Evolutionary conservation across 2,888 invertebrate genomes (phyloP).

Genomic region (Blastobasis adustella): DNA sequence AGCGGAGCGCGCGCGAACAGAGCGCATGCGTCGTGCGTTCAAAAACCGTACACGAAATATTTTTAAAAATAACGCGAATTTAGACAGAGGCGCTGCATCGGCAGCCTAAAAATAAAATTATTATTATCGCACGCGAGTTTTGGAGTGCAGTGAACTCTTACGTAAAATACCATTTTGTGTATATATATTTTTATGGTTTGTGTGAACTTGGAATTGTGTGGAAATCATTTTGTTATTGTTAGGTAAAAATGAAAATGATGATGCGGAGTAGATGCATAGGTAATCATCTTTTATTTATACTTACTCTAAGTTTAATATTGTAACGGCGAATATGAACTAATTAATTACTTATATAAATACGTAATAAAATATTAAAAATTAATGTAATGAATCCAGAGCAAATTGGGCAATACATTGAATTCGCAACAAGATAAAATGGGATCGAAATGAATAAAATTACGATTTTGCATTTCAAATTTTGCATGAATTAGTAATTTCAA

Average conservation of each 20-base stretch:
- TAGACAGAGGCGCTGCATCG: slow-evolving; percentile 26
- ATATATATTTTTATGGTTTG: slow-evolving; percentile 13
- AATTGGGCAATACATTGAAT: too few relatives aligned
- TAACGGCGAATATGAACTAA: too few relatives aligned
- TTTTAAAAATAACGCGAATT: slow-evolving; percentile 18
- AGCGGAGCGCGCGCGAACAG: slow-evolving; percentile 40
- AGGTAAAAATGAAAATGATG: not conserved
- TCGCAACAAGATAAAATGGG: too few relatives aligned
- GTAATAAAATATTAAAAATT: too few relatives aligned
- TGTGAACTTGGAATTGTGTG: slow-evolving; percentile 1
- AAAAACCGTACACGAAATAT: slow-evolving; percentile 3
- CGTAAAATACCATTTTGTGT: not conserved
- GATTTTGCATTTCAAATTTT: too few relatives aligned
- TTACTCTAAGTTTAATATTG: too few relatives aligned
- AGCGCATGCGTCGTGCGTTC: slow-evolving; percentile 37
- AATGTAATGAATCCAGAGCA: too few relatives aligned
- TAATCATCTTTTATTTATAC: too few relatives aligned
- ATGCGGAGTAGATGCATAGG: too few relatives aligned
- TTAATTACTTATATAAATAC: too few relatives aligned
- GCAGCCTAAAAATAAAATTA: slow-evolving; percentile 24
- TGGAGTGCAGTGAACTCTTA: slow-evolving; percentile 60
- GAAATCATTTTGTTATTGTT: slow-evolving; percentile 9
- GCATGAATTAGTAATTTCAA: too few relatives aligned
- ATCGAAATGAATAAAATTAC: too few relatives aligned
- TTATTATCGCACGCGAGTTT: slow-evolving; percentile 27